A percentile compares a stretch with the other conserved stretches of the same genome.
These are phyloP conservation scores for Andrena fulva DNA, from an alignment of 2,888 invertebrate genomes.

Conservation along the genomic window DNA sequence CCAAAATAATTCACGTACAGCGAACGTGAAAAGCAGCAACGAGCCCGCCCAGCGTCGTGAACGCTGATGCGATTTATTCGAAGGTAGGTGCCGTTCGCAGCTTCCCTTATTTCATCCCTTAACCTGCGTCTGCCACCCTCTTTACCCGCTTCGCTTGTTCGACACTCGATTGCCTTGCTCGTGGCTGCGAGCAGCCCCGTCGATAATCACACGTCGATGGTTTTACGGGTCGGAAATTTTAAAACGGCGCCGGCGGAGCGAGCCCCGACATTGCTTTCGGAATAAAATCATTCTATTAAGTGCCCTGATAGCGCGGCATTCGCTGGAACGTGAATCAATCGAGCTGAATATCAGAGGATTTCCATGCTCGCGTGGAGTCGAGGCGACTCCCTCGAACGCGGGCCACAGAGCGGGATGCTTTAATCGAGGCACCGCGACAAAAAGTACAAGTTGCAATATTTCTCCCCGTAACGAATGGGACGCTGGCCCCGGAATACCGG, in stretches of 20 bases:
- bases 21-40: conserved; percentile 50
- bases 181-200: conserved; percentile 17
- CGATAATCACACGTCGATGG: not conserved
- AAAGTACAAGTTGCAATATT: conserved; percentile 27
- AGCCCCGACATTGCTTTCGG: not conserved
- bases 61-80: conserved; percentile 59
- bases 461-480: conserved; percentile 26
- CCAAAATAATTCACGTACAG: conserved; percentile 74
- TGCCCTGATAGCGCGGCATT: not conserved
- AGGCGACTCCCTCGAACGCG: not conserved
- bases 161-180: conserved; percentile 5
- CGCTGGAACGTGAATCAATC: not conserved
- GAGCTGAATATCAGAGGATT: not conserved
- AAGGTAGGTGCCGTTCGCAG: conserved; percentile 25
- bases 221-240: conserved; percentile 3
- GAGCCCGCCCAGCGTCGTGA: conserved; percentile 25
- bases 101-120: conserved; percentile 30
- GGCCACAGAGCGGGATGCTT: not conserved
- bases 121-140: conserved; percentile 38
- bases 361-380: not conserved
- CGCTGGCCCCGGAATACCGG: conserved; percentile 35
- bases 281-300: not conserved
- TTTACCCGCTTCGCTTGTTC: conserved; percentile 11
- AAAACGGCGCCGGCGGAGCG: not conserved
- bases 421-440: conserved; percentile 19